Base-by-base conservation (phyloP, 2,888 invertebrate genomes). In the Sericinus montela region DNA sequence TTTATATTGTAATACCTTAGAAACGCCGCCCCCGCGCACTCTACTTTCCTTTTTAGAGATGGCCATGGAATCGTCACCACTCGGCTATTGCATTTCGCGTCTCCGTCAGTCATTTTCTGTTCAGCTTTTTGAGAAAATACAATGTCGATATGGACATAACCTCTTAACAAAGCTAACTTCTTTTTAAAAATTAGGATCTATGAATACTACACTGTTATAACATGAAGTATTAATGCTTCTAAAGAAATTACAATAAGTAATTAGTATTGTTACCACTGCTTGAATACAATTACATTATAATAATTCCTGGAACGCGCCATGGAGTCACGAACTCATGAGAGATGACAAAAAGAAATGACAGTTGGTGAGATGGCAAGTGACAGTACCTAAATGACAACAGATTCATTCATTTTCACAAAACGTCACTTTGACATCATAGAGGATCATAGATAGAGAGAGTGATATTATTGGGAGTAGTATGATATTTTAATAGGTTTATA, bases 11-110 rank as follows among this genome's bases (percentile, higher is more conserved):
- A 73, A 74, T 90, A 90, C 60, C 80, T 78, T 41, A 90, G 69
- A 60, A 89, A 90, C 19, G 83, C 79, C 7, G 82, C 80, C 7
- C 91, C 91, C 19, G 83, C 90, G 60, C 90, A 90, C 71, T 91
- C 90, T 32, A 90, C 86, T 71, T 67, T 80, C 54, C 77, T 76
- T 55, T 78, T 83, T 40, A 71, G 65, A 55, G 75, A 70, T 11
- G 78, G 72, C 53, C 71, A 73, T 54, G 83, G 75, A 66, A 87
- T 70, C 40, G 73, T 73, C 55, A 86, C 78, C 54, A 69, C 69
- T 48, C 78, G 69, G 59, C 68, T 71, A 50, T 67, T 67, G 50
- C 62, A 75, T 64, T 57, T 68, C 51, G 64, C 64, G 49, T 75
- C 80, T 56, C 69, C 77, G 59, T 83, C 82, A 57, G 80, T 84